Percentiles rank a stretch among this genome's conserved stretches.
phyloP scores from a whole-genome alignment of 1,140 invertebrate species.

The Philotrypesis tridentata region DNA sequence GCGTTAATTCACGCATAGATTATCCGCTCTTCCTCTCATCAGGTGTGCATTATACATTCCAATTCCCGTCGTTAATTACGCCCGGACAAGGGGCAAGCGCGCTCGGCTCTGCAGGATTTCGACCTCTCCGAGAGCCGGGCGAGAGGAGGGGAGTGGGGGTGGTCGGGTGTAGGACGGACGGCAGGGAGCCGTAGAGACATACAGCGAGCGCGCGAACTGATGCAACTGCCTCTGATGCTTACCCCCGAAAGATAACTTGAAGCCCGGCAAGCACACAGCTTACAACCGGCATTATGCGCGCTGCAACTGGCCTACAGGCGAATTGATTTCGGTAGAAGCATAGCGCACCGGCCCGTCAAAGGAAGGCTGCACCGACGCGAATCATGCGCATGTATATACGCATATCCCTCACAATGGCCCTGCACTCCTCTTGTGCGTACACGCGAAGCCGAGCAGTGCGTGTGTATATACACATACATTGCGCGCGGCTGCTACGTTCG shows the following conservation, averaged over 20 bases:
- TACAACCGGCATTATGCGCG: too few species aligned
- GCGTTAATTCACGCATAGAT: constrained; percentile 26
- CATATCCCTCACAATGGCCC: background rate
- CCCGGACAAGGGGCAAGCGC: background rate
- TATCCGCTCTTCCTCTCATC: constrained; percentile 21
- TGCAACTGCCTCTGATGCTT: too few species aligned
- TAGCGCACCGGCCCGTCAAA: background rate
- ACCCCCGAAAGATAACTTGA: background rate
- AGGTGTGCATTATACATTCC: constrained; percentile 8
- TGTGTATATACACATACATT: background rate
- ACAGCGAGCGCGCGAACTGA: too few species aligned
- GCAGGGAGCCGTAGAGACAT: too few species aligned
- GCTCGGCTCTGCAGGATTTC: background rate
- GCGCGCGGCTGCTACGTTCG: too few species aligned
- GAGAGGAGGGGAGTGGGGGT: too few species aligned
- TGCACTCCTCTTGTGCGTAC: too few species aligned
- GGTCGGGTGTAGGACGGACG: too few species aligned
- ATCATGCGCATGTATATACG: background rate
- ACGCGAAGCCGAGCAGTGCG: background rate
- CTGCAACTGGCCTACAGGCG: background rate
- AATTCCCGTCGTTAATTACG: constrained; percentile 21
- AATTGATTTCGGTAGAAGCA: constrained; percentile 25
- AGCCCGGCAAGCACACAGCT: too few species aligned
- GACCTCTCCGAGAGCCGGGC: background rate
- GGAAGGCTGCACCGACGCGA: background rate